A percentile compares a stretch with the other conserved stretches of the same genome.
Evolutionary conservation across 1,140 invertebrate genomes (phyloP).

Genomic region (Antheraea mylitta): DNA sequence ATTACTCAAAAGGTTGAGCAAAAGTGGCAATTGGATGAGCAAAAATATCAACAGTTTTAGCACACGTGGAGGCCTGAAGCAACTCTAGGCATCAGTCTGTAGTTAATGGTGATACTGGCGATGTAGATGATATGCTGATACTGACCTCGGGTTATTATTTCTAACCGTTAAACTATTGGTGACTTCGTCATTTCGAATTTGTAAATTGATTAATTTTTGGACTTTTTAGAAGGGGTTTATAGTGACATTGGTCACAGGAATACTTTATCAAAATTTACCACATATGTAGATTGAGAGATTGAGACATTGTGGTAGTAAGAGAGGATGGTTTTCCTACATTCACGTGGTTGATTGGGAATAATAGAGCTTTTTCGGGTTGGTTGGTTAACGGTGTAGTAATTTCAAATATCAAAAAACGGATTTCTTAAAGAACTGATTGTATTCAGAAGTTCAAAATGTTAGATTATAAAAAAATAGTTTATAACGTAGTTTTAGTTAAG

Average conservation of each 20-base stretch:
- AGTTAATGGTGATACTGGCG: background rate
- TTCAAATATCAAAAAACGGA: slow-evolving; percentile 20
- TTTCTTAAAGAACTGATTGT: slow-evolving; percentile 15
- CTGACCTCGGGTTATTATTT: slow-evolving; percentile 23
- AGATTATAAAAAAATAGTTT: background rate
- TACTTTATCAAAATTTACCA: background rate
- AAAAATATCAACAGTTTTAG: too few relatives aligned
- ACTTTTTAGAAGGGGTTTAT: background rate
- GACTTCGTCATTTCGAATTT: slow-evolving; percentile 24
- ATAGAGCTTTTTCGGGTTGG: slow-evolving; percentile 29
- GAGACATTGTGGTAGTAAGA: slow-evolving; percentile 28
- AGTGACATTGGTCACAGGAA: background rate
- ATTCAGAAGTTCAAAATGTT: background rate
- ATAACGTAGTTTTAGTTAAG: too few relatives aligned
- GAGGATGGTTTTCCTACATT: slow-evolving; percentile 28
- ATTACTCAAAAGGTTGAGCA: too few relatives aligned
- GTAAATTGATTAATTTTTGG: slow-evolving; percentile 26
- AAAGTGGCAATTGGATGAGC: too few relatives aligned
- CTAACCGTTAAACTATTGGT: slow-evolving; percentile 19
- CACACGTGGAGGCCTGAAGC: too few relatives aligned
- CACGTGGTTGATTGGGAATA: slow-evolving; percentile 44
- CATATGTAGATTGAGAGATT: background rate
- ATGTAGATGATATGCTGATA: background rate
- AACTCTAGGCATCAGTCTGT: slow-evolving; percentile 32
- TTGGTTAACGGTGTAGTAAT: slow-evolving; percentile 36